phyloP scores from a whole-genome alignment of 2,113 vertebrate species.

The Ochotona princeps region DNA sequence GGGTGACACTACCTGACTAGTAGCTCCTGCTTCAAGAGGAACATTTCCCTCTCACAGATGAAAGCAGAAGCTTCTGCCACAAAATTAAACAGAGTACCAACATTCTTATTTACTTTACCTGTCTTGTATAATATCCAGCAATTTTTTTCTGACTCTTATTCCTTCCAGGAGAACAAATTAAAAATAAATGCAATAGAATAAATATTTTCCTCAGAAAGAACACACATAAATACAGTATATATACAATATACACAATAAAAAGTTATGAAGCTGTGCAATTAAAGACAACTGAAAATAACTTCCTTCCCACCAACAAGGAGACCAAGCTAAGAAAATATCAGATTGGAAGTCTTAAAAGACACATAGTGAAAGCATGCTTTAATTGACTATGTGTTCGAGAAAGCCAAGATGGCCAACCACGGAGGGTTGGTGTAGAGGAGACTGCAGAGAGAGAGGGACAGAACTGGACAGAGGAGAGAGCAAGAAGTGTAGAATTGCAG shows the following conservation, averaged over 20 bases:
- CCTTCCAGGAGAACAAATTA: neutral
- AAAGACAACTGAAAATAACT: slow-evolving; percentile 29
- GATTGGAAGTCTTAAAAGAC: neutral
- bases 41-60: slow-evolving; percentile 13
- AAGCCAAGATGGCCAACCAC: no score
- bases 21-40: neutral
- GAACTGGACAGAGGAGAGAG: no score
- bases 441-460: no score
- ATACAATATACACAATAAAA: neutral
- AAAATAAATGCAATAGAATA: slow-evolving; percentile 50
- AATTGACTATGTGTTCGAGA: neutral
- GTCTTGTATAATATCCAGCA: slow-evolving; percentile 3
- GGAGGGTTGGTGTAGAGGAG: no score
- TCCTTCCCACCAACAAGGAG: neutral
- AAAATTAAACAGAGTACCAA: slow-evolving; percentile 27
- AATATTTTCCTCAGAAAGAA: slow-evolving; percentile 1
- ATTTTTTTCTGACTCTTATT: neutral
- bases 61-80: slow-evolving; percentile 23
- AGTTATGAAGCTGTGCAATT: neutral
- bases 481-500: no score
- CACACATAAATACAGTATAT: neutral
- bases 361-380: neutral
- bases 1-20: slow-evolving; percentile 55
- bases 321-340: neutral
- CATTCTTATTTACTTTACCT: slow-evolving; percentile 29